These are phyloP conservation scores for Vulpes ferrilata DNA, from an alignment of 2,113 vertebrate genomes.

Conservation along the genomic window DNA sequence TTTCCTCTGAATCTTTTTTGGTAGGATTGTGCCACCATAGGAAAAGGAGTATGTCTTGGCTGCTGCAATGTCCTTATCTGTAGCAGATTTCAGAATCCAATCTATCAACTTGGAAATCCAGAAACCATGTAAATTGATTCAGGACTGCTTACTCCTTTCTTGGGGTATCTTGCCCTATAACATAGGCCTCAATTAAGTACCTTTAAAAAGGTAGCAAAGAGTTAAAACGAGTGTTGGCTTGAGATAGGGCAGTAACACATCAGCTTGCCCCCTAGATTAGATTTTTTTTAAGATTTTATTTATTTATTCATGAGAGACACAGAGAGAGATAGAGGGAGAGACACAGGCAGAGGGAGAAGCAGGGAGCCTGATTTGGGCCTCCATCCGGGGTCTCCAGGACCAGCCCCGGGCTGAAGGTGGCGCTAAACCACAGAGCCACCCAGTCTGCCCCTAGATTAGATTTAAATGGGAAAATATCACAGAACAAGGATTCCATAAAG, in stretches of 20 bases:
- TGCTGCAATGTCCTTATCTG: background rate
- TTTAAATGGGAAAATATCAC: slow-evolving; percentile 46
- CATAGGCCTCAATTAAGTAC: background rate
- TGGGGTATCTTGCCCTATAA: background rate
- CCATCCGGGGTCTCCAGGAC: too few relatives aligned
- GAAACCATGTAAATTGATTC: slow-evolving; percentile 22
- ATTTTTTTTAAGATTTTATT: background rate
- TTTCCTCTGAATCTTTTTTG: background rate
- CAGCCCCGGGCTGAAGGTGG: too few relatives aligned
- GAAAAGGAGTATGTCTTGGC: background rate
- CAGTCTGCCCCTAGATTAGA: background rate
- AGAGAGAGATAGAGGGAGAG: too few relatives aligned
- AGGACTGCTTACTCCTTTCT: background rate
- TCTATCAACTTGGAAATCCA: background rate
- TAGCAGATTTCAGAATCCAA: background rate
- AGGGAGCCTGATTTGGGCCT: too few relatives aligned
- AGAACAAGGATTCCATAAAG: background rate
- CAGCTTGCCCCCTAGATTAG: background rate
- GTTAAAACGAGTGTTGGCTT: background rate
- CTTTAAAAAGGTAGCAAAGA: background rate
- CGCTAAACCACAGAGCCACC: too few relatives aligned
- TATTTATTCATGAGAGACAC: too few relatives aligned
- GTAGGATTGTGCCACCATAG: background rate
- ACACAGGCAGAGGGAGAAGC: too few relatives aligned
- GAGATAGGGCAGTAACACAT: background rate